Conservation (phyloP, 1,140 invertebrate species). For the Phymorhynchus buccinoides region DNA sequence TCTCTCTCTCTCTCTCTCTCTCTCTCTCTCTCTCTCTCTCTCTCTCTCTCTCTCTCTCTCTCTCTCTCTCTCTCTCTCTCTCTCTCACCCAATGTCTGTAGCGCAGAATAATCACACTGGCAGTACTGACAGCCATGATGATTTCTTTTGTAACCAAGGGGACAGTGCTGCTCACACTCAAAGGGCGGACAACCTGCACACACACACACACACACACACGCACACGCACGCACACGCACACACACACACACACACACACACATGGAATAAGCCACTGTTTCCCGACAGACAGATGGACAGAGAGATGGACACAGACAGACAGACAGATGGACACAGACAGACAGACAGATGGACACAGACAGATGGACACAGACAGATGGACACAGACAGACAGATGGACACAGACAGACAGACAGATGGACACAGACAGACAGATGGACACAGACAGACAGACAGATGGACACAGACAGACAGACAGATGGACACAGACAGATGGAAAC, state of each 20-base stretch:
- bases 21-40: neutral
- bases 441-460: no score
- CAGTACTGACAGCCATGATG: neutral
- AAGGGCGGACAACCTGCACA: neutral
- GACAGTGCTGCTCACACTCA: neutral
- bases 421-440: no score
- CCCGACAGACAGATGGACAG: neutral
- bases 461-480: no score
- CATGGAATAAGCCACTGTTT: neutral
- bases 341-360: no score
- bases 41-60: neutral
- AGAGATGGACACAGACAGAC: no score
- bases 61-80: neutral
- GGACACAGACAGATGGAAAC: no score
- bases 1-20: neutral
- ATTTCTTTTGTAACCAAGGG: neutral
- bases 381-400: no score
- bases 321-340: no score
- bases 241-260: constrained; percentile 22
- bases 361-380: no score
- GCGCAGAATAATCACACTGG: neutral
- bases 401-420: no score
- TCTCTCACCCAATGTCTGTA: neutral
- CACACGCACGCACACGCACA: constrained; percentile 3
- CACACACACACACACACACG: constrained; percentile 10